Percentiles rank a stretch among this genome's conserved stretches.
These are phyloP conservation scores for Eupithecia vulgata DNA, from an alignment of 2,888 invertebrate genomes.

Conservation along the genomic window DNA sequence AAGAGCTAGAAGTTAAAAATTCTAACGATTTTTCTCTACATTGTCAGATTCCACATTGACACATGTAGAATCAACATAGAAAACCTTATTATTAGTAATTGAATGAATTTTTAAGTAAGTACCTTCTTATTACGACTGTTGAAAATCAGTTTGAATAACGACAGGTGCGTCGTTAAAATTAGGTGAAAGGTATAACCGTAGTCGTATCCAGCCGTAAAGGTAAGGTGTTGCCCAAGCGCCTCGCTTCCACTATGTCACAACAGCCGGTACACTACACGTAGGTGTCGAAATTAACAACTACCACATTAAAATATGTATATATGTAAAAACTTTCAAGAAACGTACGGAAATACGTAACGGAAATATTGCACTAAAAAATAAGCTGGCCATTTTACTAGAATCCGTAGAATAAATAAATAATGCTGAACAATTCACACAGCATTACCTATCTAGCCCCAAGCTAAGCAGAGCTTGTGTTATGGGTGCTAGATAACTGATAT, in stretches of 20 bases:
- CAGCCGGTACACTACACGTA: constrained; percentile 18
- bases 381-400: background rate
- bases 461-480: too few species aligned
- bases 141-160: constrained; percentile 21
- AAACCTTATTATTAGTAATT: background rate
- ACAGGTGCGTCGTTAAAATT: constrained; percentile 23
- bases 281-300: constrained; percentile 18
- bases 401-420: too few species aligned
- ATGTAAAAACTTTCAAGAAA: background rate
- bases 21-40: background rate
- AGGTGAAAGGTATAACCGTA: constrained; percentile 40
- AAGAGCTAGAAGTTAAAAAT: background rate
- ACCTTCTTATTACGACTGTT: background rate
- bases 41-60: background rate
- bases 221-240: constrained; percentile 29
- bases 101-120: background rate
- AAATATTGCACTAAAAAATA: background rate
- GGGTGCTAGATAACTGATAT: too few species aligned
- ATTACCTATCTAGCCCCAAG: too few species aligned
- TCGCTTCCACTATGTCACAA: constrained; percentile 38
- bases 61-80: background rate
- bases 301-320: background rate
- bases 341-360: background rate
- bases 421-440: too few species aligned
- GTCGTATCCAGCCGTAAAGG: constrained; percentile 2